Evolutionary conservation across 2,797 vertebrate genomes (phyloP).

Genomic region (Chaetophractus vellerosus): DNA sequence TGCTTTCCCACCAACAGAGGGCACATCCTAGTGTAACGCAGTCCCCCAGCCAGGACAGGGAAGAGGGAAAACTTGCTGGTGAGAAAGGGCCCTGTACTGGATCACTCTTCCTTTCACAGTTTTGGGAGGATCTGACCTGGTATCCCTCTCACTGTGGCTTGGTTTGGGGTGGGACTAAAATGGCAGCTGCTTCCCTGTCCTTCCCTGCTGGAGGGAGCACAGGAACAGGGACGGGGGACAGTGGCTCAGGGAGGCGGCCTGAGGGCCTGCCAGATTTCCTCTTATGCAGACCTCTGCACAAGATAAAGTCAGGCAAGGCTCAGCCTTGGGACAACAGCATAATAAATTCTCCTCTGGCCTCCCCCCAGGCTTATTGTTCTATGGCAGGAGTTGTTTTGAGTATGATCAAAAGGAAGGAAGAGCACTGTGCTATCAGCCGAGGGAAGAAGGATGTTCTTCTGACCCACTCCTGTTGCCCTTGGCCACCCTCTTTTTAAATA

Average conservation of each 20-base stretch:
- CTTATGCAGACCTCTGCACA: conserved; percentile 85
- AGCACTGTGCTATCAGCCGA: conserved; percentile 88
- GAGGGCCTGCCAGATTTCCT: conserved; percentile 87
- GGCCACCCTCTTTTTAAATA: conserved; percentile 90
- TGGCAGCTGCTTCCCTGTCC: background rate
- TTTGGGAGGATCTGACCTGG: background rate
- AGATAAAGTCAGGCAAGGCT: conserved; percentile 87
- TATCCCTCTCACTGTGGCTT: background rate
- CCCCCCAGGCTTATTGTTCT: conserved; percentile 86
- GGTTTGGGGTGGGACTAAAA: background rate
- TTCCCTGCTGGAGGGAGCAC: background rate
- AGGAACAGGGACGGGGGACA: background rate
- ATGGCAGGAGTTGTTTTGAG: conserved; percentile 88
- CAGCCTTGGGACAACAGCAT: conserved; percentile 83
- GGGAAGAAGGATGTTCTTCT: conserved; percentile 89
- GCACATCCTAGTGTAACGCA: background rate
- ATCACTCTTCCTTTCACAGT: background rate
- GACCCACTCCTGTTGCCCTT: conserved; percentile 88
- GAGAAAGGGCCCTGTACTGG: background rate
- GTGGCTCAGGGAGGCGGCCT: conserved; percentile 78
- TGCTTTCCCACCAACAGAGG: background rate
- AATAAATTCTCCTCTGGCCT: conserved; percentile 85
- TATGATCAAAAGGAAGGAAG: conserved; percentile 90
- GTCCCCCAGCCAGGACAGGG: no score
- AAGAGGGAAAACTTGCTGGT: background rate